Conservation (phyloP, 2,888 invertebrate species). For the Apodemia zela region DNA sequence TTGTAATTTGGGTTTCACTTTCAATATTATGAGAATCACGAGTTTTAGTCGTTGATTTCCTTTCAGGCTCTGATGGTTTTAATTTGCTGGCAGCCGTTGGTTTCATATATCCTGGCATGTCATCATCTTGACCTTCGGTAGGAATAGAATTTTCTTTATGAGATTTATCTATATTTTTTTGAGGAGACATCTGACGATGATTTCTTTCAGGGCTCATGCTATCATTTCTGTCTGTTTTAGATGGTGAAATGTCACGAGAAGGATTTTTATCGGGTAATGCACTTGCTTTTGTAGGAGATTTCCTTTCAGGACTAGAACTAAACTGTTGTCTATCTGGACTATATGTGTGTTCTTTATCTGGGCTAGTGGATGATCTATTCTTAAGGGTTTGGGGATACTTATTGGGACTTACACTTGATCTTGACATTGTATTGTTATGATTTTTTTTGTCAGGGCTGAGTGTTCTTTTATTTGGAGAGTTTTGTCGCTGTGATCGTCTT, state of each 20-base stretch:
- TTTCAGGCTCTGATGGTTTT: conserved; percentile 25
- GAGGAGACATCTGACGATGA: conserved; percentile 17
- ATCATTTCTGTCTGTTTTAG: conserved; percentile 34
- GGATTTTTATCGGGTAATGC: conserved; percentile 18
- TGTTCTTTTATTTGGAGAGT: conserved; percentile 47
- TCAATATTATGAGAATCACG: background rate
- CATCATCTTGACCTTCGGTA: conserved; percentile 32
- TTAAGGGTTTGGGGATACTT: conserved; percentile 41
- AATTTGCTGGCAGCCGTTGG: conserved; percentile 45
- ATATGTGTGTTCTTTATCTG: conserved; percentile 38
- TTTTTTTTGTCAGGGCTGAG: conserved; percentile 52
- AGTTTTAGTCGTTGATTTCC: conserved; percentile 36
- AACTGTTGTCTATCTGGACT: conserved; percentile 24
- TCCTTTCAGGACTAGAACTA: conserved; percentile 43
- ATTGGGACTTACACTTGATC: conserved; percentile 55
- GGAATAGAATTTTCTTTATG: conserved; percentile 22
- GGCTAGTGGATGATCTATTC: conserved; percentile 42
- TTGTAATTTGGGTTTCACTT: conserved; percentile 24
- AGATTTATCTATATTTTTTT: conserved; percentile 22
- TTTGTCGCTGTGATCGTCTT: conserved; percentile 45
- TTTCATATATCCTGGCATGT: conserved; percentile 53
- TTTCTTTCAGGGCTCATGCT: conserved; percentile 40
- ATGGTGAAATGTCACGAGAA: conserved; percentile 22
- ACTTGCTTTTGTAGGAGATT: conserved; percentile 21
- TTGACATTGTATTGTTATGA: conserved; percentile 37